Base-by-base conservation (phyloP, 1,140 invertebrate species). In the Tetramorium alpestre region DNA sequence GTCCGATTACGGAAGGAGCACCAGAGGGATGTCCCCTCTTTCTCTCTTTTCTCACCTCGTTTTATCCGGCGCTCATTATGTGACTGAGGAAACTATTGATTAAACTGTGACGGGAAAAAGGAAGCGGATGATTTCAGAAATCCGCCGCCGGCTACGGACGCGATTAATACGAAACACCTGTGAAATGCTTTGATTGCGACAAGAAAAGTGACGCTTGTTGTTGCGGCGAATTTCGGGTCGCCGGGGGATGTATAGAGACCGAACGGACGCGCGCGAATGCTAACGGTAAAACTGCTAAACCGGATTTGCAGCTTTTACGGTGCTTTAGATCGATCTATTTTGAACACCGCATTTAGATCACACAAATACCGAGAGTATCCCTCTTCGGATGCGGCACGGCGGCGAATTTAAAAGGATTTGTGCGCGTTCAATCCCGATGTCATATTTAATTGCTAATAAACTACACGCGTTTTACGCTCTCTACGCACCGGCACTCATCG, bases 361-460 rank as follows among this genome's bases (percentile, higher is more conserved):
- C 33, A 4, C 3, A 25, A 41, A 0, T 65, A 13, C 10, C 44
- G n/a, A n/a, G n/a, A n/a, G 2, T 33, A 33, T 56, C 2, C 38
- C 16, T 8, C 38, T 44, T 13, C 38, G 25, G 41, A 60, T 13
- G 38, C 25, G 7, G 47, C 0, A 33, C 49, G 18, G 22, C 47
- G 51, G 51, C 25, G 18, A 73, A 73, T 58, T 85, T 82, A 77
- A 84, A 86, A 65, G 11, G n/a, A 72, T 54, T 47, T 10, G 6
- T 51, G 25, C 51, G 51, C 51, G 54, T 58, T 85, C 69, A 81
- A 88, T 88, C 85, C 89, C 38, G 18, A 85, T 90, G 78, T 92
- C 89, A 91, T 88, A 91, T 92, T 93, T 92, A 91, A 93, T 93
- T 89, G 89, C 78, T 80, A 87, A 91, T 92, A 91, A 90, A 92